Evolutionary conservation across 1,140 invertebrate genomes (phyloP).

Genomic region (Bombus confusus): DNA sequence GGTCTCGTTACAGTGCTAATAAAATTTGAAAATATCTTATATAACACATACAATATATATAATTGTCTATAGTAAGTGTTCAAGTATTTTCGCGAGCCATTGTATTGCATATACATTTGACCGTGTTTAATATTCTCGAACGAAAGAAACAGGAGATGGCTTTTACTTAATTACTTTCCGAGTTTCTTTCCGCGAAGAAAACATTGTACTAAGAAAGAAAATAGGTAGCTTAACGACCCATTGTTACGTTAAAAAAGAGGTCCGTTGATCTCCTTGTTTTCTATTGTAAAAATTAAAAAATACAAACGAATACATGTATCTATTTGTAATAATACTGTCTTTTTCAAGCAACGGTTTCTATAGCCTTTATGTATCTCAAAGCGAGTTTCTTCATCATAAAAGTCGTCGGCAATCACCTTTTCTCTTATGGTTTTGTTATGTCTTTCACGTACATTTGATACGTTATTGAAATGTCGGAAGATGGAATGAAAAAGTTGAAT

Average conservation of each 20-base stretch:
- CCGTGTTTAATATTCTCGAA: not conserved
- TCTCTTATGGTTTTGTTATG: too few species aligned
- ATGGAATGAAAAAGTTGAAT: not conserved
- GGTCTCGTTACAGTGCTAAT: too few species aligned
- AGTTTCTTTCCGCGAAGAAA: not conserved
- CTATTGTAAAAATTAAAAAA: not conserved
- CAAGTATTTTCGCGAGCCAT: not conserved
- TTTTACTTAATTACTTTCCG: not conserved
- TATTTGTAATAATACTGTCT: not conserved
- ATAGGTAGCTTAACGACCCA: too few species aligned
- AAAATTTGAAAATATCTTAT: too few species aligned
- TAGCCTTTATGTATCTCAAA: not conserved
- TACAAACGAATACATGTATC: not conserved
- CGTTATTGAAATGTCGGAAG: not conserved
- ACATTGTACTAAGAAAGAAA: not conserved
- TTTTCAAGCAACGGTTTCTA: not conserved
- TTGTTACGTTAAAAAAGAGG: too few species aligned
- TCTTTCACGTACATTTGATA: not conserved
- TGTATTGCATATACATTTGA: not conserved
- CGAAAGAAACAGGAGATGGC: not conserved
- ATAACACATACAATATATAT: too few species aligned
- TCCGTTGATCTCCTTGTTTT: not conserved
- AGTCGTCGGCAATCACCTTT: not conserved
- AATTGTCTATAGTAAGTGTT: not conserved
- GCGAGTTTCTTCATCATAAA: not conserved